Conservation (phyloP, 2,113 vertebrate genomes). For the Drymodes brunneopygia region DNA sequence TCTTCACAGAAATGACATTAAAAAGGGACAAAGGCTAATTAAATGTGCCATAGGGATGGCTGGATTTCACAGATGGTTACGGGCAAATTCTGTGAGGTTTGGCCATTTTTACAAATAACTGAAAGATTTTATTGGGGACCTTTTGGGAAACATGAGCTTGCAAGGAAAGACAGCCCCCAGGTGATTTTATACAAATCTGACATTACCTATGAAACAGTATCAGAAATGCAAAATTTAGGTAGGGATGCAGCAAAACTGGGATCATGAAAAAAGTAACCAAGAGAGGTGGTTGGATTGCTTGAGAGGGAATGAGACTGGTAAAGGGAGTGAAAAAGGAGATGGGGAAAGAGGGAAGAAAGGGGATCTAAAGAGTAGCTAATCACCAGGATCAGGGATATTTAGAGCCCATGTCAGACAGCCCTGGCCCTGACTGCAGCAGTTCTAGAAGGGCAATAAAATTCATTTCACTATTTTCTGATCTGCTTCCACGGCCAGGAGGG, state of each 20-base stretch:
- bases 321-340: accelerated
- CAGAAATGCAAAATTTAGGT: neutral
- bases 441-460: neutral
- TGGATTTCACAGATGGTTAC: neutral
- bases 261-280: neutral
- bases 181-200: neutral
- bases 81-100: neutral
- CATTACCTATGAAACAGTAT: neutral
- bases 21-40: neutral
- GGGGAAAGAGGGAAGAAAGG: neutral
- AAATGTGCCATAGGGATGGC: neutral
- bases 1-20: neutral
- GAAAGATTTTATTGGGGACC: neutral
- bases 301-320: neutral
- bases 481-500: neutral
- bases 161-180: neutral
- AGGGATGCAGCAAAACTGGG: neutral
- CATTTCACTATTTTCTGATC: neutral
- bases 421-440: neutral
- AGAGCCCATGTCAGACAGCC: neutral
- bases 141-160: neutral
- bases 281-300: neutral
- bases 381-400: neutral
- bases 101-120: neutral
- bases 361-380: neutral